A percentile compares a stretch with the other conserved stretches of the same genome.
phyloP scores from a whole-genome alignment of 2,797 vertebrate species.

The Enoplosus armatus region DNA sequence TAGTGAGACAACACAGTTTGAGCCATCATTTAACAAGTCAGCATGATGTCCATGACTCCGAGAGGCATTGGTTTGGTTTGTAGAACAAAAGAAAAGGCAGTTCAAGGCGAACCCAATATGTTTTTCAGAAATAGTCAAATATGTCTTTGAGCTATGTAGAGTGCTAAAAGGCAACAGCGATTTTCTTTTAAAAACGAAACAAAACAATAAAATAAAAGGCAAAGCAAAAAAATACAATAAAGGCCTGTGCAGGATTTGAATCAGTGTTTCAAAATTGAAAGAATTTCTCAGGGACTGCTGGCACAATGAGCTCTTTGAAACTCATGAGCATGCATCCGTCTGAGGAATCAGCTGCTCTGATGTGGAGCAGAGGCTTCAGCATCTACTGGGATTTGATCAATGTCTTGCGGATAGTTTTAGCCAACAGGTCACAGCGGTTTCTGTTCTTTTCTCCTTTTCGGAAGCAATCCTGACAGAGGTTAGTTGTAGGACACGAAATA shows the following conservation, averaged over 20 bases:
- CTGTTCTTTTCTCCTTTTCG: conserved; percentile 25
- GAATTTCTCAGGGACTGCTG: conserved; percentile 40
- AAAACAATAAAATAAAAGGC: background rate
- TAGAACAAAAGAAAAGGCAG: background rate
- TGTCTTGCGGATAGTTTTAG: conserved; percentile 58
- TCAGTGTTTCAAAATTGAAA: conserved; percentile 42
- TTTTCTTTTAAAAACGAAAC: conserved; percentile 18
- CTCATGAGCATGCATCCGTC: conserved; percentile 64
- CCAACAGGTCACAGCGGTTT: conserved; percentile 62
- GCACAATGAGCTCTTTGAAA: conserved; percentile 59
- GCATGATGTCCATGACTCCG: conserved; percentile 10
- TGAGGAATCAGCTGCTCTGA: conserved; percentile 60
- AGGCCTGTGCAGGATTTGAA: conserved; percentile 34
- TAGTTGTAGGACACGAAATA: conserved; percentile 74
- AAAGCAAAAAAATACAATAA: conserved; percentile 14
- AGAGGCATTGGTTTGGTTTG: conserved; percentile 10
- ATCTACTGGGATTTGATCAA: conserved; percentile 65
- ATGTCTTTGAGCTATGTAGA: background rate
- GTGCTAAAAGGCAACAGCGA: background rate
- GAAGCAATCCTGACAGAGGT: conserved; percentile 69
- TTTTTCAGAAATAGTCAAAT: conserved; percentile 3
- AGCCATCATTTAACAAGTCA: conserved; percentile 43
- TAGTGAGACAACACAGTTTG: conserved; percentile 29
- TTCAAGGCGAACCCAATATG: conserved; percentile 11
- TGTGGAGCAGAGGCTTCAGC: conserved; percentile 38